Evolutionary conservation across 2,797 vertebrate genomes (phyloP).

Genomic region (Cyprinodon diabolis): DNA sequence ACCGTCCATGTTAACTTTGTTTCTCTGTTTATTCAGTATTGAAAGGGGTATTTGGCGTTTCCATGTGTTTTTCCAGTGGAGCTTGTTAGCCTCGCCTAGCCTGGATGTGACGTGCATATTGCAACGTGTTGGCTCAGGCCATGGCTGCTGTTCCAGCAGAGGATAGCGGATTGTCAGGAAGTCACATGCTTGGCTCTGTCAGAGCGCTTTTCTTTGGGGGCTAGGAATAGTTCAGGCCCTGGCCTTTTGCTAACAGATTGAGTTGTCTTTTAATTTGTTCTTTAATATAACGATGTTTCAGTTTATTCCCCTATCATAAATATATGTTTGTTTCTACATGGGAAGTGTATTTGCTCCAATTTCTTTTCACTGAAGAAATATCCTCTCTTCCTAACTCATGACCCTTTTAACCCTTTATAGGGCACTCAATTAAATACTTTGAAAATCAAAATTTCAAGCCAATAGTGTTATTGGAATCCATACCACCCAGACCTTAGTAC

Average conservation of each 20-base stretch:
- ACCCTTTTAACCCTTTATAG: slow-evolving; percentile 32
- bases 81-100: fast-evolving
- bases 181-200: slow-evolving; percentile 61
- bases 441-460: too few relatives aligned
- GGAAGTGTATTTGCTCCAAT: slow-evolving; percentile 20
- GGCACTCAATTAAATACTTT: too few relatives aligned
- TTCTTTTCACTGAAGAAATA: slow-evolving; percentile 8
- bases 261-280: neutral
- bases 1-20: neutral
- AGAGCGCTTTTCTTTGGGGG: slow-evolving; percentile 43
- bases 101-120: slow-evolving; percentile 35
- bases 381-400: slow-evolving; percentile 17
- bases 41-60: neutral
- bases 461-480: too few relatives aligned
- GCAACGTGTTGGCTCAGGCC: slow-evolving; percentile 65
- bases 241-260: neutral
- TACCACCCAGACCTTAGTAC: too few relatives aligned
- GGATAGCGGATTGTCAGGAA: slow-evolving; percentile 58
- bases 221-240: neutral
- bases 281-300: too few relatives aligned
- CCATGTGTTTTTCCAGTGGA: neutral
- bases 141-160: slow-evolving; percentile 52
- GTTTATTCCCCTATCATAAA: too few relatives aligned
- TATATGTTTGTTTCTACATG: slow-evolving; percentile 6
- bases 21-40: too few relatives aligned